These are phyloP conservation scores for Tychaedon coryphoeus DNA, from an alignment of 2,113 vertebrate species.

Conservation along the genomic window DNA sequence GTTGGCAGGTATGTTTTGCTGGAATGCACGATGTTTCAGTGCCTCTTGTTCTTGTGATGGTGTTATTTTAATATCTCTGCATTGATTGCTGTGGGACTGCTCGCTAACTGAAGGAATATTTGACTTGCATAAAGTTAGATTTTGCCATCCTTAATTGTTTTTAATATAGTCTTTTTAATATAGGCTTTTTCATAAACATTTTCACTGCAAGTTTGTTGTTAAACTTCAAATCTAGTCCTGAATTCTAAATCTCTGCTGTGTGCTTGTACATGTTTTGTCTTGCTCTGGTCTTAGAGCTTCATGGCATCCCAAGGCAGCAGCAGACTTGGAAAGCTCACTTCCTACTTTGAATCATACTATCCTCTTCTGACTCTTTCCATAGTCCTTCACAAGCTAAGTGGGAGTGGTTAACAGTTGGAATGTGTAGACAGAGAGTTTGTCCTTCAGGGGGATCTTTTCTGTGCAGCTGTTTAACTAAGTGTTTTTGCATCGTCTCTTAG, in stretches of 20 bases:
- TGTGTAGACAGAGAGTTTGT: neutral
- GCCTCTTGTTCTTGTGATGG: neutral
- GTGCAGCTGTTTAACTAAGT: neutral
- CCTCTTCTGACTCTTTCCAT: neutral
- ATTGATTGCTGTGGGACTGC: slow-evolving; percentile 49
- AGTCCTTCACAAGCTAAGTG: neutral
- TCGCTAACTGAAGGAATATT: slow-evolving; percentile 25
- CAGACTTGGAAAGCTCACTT: neutral
- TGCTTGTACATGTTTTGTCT: neutral
- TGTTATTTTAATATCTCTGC: neutral
- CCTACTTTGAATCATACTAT: neutral
- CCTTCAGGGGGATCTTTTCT: neutral
- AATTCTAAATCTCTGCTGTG: neutral
- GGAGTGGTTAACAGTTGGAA: neutral
- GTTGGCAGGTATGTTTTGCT: neutral
- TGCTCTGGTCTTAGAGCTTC: neutral
- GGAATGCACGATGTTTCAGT: neutral
- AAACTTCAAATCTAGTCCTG: neutral
- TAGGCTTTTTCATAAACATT: neutral
- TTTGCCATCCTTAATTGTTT: slow-evolving; percentile 46
- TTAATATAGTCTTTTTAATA: slow-evolving; percentile 17
- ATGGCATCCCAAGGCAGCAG: neutral
- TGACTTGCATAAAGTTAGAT: slow-evolving; percentile 3
- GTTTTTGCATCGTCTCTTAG: neutral
- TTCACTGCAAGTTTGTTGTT: neutral